Conservation (phyloP, 2,113 vertebrate species). For the Muscicapa adusta region DNA sequence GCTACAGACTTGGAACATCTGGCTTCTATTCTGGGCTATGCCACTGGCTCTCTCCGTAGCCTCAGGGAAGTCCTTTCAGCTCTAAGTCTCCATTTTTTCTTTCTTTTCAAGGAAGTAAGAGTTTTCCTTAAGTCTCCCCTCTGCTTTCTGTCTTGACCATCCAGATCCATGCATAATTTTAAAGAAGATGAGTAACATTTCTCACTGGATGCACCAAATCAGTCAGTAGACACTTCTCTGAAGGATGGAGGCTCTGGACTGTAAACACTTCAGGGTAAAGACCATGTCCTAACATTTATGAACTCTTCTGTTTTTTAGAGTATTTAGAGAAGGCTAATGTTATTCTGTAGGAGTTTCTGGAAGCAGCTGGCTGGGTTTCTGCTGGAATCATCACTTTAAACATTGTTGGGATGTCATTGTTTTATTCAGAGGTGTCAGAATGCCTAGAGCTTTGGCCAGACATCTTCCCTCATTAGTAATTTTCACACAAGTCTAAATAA, state of each 20-base stretch:
- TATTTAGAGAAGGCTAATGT: conserved; percentile 42
- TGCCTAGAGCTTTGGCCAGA: conserved; percentile 9
- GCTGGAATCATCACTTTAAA: conserved; percentile 53
- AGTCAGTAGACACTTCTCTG: neutral
- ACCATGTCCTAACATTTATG: conserved; percentile 18
- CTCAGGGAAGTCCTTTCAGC: neutral
- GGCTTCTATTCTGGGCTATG: neutral
- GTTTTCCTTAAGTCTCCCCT: neutral
- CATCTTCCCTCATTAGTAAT: conserved; percentile 50
- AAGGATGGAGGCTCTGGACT: neutral
- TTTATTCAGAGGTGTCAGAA: conserved; percentile 48
- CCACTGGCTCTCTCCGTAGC: neutral
- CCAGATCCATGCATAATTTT: neutral
- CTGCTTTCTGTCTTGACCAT: neutral
- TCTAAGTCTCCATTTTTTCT: neutral
- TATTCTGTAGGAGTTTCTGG: conserved; percentile 41
- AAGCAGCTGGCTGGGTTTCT: conserved; percentile 48
- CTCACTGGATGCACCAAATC: neutral
- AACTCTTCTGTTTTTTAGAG: conserved; percentile 8
- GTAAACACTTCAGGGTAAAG: neutral
- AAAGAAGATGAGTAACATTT: neutral
- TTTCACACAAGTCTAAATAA: conserved; percentile 53
- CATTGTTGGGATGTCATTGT: conserved; percentile 25
- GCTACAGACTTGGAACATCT: neutral
- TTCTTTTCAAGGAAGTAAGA: neutral